phyloP scores from a whole-genome alignment of 2,888 invertebrate species.

The Plemyria rubiginata region DNA sequence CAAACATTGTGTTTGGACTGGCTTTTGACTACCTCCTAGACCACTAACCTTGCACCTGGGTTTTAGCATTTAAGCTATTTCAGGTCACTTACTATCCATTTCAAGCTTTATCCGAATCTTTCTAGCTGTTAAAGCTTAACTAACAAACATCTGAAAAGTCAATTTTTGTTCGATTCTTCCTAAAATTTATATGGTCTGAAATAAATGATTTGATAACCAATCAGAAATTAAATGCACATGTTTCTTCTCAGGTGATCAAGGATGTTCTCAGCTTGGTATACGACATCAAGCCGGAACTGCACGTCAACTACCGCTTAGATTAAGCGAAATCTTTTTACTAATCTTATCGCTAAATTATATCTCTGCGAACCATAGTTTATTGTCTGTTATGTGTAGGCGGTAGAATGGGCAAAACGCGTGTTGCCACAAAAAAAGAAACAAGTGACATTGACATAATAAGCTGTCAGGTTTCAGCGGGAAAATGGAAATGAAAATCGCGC shows the following conservation, averaged over 20 bases:
- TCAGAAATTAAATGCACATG: neutral
- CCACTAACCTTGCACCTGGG: no score
- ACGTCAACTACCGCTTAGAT: constrained; percentile 91
- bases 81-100: no score
- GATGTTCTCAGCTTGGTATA: constrained; percentile 94
- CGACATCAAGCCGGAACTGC: constrained; percentile 96
- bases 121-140: no score
- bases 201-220: no score
- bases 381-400: constrained; percentile 52
- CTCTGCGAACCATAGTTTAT: constrained; percentile 61
- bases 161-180: no score
- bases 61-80: no score
- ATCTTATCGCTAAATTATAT: constrained; percentile 45
- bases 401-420: constrained; percentile 40
- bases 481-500: constrained; percentile 31
- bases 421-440: constrained; percentile 14
- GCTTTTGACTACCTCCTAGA: no score
- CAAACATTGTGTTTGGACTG: no score
- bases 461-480: constrained; percentile 31
- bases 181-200: no score
- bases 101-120: no score
- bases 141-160: no score
- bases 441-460: constrained; percentile 40
- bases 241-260: constrained; percentile 87
- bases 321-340: constrained; percentile 48